phyloP scores from a whole-genome alignment of 2,797 vertebrate species.

The Chiroxiphia lanceolata region DNA sequence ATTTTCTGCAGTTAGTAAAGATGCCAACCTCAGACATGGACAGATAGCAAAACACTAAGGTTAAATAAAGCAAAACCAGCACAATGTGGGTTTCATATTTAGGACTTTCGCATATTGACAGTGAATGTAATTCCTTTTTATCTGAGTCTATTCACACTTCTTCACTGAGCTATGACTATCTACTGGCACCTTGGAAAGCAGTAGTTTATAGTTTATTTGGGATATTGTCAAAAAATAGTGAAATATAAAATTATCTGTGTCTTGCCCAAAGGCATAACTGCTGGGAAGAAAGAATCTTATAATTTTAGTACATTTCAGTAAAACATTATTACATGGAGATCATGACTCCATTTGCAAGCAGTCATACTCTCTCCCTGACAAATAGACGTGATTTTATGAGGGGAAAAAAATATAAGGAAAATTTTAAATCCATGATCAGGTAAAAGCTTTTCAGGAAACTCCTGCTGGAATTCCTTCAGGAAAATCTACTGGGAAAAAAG shows the following conservation, averaged over 20 bases:
- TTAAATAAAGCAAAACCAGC: neutral
- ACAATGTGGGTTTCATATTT: neutral
- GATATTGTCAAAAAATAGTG: neutral
- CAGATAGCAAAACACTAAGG: neutral
- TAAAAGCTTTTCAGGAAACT: neutral
- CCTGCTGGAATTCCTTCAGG: neutral
- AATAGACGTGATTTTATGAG: neutral
- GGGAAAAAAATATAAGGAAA: neutral
- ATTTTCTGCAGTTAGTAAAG: neutral
- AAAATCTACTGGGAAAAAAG: neutral
- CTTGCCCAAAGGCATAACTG: neutral
- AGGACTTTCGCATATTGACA: neutral
- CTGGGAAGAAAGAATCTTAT: neutral
- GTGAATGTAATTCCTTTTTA: neutral
- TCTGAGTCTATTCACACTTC: neutral
- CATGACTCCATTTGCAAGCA: neutral
- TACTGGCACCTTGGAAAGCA: neutral
- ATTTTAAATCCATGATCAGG: neutral
- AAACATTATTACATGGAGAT: neutral
- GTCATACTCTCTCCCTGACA: neutral
- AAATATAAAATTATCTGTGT: neutral
- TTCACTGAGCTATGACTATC: neutral
- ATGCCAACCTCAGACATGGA: neutral
- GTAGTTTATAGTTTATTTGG: neutral
- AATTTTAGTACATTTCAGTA: neutral